Percentiles rank a stretch among this genome's conserved stretches.
Conservation (phyloP, 2,113 vertebrate genomes). For the Megatriorchis doriae region DNA sequence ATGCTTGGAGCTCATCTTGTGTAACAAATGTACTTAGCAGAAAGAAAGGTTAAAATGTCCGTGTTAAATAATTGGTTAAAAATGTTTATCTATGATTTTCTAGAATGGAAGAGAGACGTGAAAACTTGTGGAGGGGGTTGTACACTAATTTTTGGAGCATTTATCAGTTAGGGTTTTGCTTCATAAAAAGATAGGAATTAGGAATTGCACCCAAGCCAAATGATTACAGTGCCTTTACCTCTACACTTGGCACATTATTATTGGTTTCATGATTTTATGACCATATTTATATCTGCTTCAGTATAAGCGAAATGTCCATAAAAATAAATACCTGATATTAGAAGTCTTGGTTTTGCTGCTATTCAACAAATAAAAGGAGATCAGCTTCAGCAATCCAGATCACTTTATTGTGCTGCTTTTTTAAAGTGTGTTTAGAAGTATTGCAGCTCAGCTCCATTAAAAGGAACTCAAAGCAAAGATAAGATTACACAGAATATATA, state of each 20-base stretch:
- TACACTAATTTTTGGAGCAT: not conserved
- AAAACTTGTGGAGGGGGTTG: not conserved
- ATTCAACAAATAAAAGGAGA: not conserved
- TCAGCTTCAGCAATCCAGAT: not conserved
- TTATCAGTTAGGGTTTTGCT: not conserved
- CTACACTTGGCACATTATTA: not conserved
- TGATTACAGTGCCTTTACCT: not conserved
- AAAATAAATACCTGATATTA: not conserved
- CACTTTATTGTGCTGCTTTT: not conserved
- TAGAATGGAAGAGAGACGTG: not conserved
- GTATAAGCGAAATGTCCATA: not conserved
- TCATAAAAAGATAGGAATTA: not conserved
- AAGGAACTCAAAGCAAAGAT: not conserved
- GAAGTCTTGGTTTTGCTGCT: not conserved
- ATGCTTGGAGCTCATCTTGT: not conserved
- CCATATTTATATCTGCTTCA: not conserved
- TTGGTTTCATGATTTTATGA: not conserved
- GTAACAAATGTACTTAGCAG: slow-evolving; percentile 46
- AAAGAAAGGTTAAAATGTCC: slow-evolving; percentile 34
- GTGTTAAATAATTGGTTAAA: slow-evolving; percentile 5
- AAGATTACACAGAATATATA: not conserved
- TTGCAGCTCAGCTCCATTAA: not conserved
- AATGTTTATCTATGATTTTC: slow-evolving; percentile 43
- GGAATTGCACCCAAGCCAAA: not conserved
- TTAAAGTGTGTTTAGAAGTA: not conserved